Evolutionary conservation across 1,140 invertebrate genomes (phyloP), one percentile per base, ranked within the genome.

Genomic region (Sarcophaga bullata): DNA sequence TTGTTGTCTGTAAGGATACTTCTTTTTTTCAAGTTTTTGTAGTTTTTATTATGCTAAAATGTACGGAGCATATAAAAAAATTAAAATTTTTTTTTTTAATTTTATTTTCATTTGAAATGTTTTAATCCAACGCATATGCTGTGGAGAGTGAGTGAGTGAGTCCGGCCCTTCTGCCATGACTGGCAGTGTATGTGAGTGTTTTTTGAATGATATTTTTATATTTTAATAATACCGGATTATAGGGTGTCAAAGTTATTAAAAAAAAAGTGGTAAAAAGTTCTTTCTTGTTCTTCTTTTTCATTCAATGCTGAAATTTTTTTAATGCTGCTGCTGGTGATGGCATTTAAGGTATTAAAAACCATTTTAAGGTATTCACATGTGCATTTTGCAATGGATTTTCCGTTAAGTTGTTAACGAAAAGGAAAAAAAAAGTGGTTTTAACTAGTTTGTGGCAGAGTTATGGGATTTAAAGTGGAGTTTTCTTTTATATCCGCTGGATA

Each of bases 101-200:
- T 37, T 37, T 37, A 83, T 81, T 81, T 81, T 73, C 49, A 83
- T 81, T 82, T 82, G 78, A 83, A 82, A 83, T 83, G 87, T 86
- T 89, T 89, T 89, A 89, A 89, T 89, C 87, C 86, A 84, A 86
- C 87, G 87, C 87, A 89, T 89, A 89, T 89, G 87, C 76, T 54
- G 37, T 25, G 54, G 25, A 37, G 4, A 80, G n/a, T n/a, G n/a
- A n/a, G n/a, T n/a, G 49, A 68, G 15, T 19, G 5, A 46, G 47
- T 50, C 62, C 19, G 19, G 50, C 7, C 46, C 9, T 47, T 50
- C 48, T 78, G 73, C 17, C 25, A 37, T 37, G 25, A 4, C 25
- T 37, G 25, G 25, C 25, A 2, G 25, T 37, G n/a, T n/a, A n/a
- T n/a, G 4, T 37, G 25, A 37, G 25, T 73, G 62, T 52, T 8